Base-by-base conservation (phyloP, 2,797 vertebrate species). In the Falco peregrinus region DNA sequence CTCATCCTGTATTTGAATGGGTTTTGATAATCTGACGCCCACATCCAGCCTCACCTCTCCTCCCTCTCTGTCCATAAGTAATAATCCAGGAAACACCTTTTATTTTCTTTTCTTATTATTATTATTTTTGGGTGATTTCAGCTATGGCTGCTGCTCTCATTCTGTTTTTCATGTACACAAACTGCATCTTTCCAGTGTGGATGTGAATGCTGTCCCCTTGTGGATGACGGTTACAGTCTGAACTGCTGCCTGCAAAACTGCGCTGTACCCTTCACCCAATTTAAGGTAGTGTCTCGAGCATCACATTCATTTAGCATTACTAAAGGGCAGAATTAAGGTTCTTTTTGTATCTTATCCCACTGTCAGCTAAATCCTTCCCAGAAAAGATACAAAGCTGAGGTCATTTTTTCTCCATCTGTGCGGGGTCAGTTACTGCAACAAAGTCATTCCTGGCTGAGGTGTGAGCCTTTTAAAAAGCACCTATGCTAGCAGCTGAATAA, bases 181-280 rank as follows among this genome's bases (percentile, higher is more conserved):
- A 76, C 61, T 25, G 74, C 35, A n/a, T 95, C 57, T 83, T 92
- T 77, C 33, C 85, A 50, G 54, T 96, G 50, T 82, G 86, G 84
- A 80, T 87, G 91, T 95, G 87, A 94, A 92, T 96, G 94, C 70
- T 92, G 94, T 96, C 96, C 84, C 78, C 96, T 96, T 93, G 87
- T 97, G 96, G 94, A 91, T 94, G 81, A 37, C 88, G 76, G 77
- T 79, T 17, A 73, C 37, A 71, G 35, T 77, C 70, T 70, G 60
- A 63, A 80, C 74, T 43, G 56, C 90, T 90, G 84, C 75, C 76
- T 89, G 82, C 69, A 87, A 75, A 85, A 47, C 59, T 33, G 59
- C 94, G 76, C 81, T 31, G 54, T 71, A 54, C 64, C 81, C 81
- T 91, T 87, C 84, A 59, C 48, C 50, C 59, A 29, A 56, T 79